Evolutionary conservation across 1,140 invertebrate species (phyloP), one percentile per base, ranked within the genome.

Genomic region (Brachystomella parvula): DNA sequence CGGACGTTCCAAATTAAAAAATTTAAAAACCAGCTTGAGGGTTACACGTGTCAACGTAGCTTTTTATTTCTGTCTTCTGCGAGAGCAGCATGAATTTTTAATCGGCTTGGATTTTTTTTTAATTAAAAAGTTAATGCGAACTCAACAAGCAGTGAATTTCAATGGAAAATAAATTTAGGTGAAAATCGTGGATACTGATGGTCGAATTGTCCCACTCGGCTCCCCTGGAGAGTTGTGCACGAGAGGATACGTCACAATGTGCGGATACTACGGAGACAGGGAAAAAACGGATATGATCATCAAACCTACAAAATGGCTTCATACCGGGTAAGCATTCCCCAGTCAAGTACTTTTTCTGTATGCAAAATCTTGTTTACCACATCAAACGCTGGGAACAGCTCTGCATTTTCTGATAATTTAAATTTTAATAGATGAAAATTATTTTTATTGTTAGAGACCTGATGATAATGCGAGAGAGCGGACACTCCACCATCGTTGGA

Each of bases 301-400:
- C 1, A 82, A 79, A 17, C 64, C 79, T 6, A 89, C 90, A 39
- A 80, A 84, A 24, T 98, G 96, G 96, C 81, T 96, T 6, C 85
- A 84, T 74, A 95, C 92, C n/a, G 95, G 94, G 89, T 92, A 82
- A 81, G 53, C 21, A n/a, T n/a, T n/a, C n/a, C n/a, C n/a, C n/a
- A n/a, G n/a, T n/a, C n/a, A n/a, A n/a, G n/a, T n/a, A n/a, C n/a
- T n/a, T n/a, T n/a, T n/a, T n/a, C n/a, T n/a, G n/a, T n/a, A n/a
- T n/a, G n/a, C n/a, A n/a, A n/a, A n/a, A n/a, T n/a, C n/a, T n/a
- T n/a, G n/a, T n/a, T n/a, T n/a, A n/a, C n/a, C n/a, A n/a, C n/a
- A n/a, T n/a, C n/a, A n/a, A n/a, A n/a, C n/a, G n/a, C n/a, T n/a
- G n/a, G n/a, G n/a, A n/a, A n/a, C n/a, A n/a, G n/a, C n/a, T n/a